Evolutionary conservation across 2,888 invertebrate genomes (phyloP), one percentile per base, ranked within the genome.

Genomic region (Agrenia bidenticulata): DNA sequence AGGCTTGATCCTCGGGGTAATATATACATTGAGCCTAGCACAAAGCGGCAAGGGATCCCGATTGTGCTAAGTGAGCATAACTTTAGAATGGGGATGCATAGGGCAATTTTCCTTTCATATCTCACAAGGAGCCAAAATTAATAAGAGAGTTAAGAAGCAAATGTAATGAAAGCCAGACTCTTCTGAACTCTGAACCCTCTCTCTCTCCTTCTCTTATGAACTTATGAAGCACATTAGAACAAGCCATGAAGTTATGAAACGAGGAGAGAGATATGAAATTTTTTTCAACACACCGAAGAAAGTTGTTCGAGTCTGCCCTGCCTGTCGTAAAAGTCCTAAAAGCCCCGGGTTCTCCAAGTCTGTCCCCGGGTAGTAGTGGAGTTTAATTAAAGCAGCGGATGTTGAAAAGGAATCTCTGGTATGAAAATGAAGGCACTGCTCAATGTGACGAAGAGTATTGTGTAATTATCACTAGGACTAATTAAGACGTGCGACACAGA

Each of bases 401-500:
- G 17, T 15, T 19, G 45, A 17, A 17, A 45, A 15, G 45, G 45
- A 11, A 32, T 32, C 32, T 32, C 32, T 32, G 11, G 4, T 32
- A 32, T 32, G 32, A 32, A 32, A 32, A 32, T 4, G 32, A 32
- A 32, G 32, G 45, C 9, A 45, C 45, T 45, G n/a, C 45, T 45
- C 45, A 15, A 15, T 45, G 19, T 51, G 51, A 51, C 51, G 19
- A 51, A 23, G 24, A 51, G 51, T 4, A 24, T 5, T 45, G 51
- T 62, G 69, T 75, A 75, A 74, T 75, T 75, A 73, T 67, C 67
- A 74, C 69, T 68, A 67, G 68, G 70, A 73, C 75, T 73, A 75
- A 75, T 75, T 75, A 75, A 75, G 73, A 75, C 73, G 67, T 62
- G 71, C 64, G 72, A 72, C 67, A 63, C 75, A 75, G 75, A 75